Evolutionary conservation across 2,888 invertebrate genomes (phyloP).

Genomic region (Ectemnius continuus): DNA sequence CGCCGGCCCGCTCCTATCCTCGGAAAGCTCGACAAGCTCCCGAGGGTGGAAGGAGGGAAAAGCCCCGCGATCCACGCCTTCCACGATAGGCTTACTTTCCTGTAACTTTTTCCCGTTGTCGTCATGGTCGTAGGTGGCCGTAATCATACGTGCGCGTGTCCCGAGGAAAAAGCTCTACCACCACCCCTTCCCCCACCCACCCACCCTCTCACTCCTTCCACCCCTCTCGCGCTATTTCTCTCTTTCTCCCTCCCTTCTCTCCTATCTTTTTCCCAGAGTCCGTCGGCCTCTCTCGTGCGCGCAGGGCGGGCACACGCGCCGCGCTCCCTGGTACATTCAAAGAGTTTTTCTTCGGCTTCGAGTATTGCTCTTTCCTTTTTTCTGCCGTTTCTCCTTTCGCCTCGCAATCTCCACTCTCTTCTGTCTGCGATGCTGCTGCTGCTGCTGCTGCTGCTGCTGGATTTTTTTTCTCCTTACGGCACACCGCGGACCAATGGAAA

Average conservation of each 20-base stretch:
- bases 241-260: background rate
- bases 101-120: slow-evolving; percentile 58
- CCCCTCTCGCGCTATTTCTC: background rate
- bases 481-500: too few species aligned
- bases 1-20: slow-evolving; percentile 48
- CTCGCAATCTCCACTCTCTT: slow-evolving; percentile 28
- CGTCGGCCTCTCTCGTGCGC: slow-evolving; percentile 21
- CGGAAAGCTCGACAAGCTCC: slow-evolving; percentile 50
- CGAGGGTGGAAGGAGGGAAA: slow-evolving; percentile 49
- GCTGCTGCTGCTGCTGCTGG: too few species aligned
- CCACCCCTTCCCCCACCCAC: slow-evolving; percentile 25
- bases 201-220: background rate
- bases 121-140: slow-evolving; percentile 28
- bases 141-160: slow-evolving; percentile 52
- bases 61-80: slow-evolving; percentile 72
- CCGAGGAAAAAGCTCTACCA: slow-evolving; percentile 50
- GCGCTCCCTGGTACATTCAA: slow-evolving; percentile 22
- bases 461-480: slow-evolving; percentile 23
- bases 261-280: too few species aligned
- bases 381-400: slow-evolving; percentile 24
- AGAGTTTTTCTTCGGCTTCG: slow-evolving; percentile 51
- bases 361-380: slow-evolving; percentile 56
- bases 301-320: slow-evolving; percentile 44
- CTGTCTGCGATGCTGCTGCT: slow-evolving; percentile 49
- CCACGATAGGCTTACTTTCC: slow-evolving; percentile 69